Percentiles rank a stretch among this genome's conserved stretches.
These are phyloP conservation scores for Campoplex capitator DNA, from an alignment of 2,888 invertebrate species.

Conservation along the genomic window DNA sequence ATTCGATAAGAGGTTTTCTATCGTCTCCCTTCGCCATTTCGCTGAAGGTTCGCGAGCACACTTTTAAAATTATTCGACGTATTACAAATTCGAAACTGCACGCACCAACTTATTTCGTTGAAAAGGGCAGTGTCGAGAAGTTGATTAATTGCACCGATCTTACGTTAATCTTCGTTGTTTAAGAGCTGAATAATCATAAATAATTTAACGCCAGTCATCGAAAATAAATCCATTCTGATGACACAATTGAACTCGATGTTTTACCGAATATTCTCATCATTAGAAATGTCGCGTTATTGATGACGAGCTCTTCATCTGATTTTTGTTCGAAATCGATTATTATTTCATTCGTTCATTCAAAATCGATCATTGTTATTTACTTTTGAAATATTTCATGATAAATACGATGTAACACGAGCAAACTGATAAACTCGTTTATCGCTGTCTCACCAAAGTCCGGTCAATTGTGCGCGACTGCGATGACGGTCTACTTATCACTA, in stretches of 20 bases:
- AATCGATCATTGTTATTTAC: background rate
- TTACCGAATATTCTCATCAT: background rate
- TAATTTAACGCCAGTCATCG: background rate
- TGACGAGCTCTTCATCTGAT: background rate
- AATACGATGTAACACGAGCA: background rate
- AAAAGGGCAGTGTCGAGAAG: background rate
- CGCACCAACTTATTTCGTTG: background rate
- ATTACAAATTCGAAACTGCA: background rate
- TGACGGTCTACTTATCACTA: slow-evolving; percentile 60
- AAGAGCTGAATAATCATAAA: background rate
- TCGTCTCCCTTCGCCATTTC: slow-evolving; percentile 63
- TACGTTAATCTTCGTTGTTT: background rate
- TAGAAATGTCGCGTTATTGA: background rate
- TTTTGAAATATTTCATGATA: background rate
- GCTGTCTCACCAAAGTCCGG: slow-evolving; percentile 50
- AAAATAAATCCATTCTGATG: background rate
- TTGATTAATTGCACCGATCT: background rate
- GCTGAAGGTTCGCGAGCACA: background rate
- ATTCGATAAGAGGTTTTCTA: slow-evolving; percentile 67
- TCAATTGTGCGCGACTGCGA: slow-evolving; percentile 17
- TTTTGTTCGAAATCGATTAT: background rate
- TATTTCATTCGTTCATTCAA: background rate
- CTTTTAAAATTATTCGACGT: slow-evolving; percentile 9
- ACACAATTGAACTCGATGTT: background rate
- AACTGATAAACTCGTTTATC: slow-evolving; percentile 54